Evolutionary conservation across 2,797 vertebrate species (phyloP), one percentile per base, ranked within the genome.

Genomic region (Ceyx erithaca): DNA sequence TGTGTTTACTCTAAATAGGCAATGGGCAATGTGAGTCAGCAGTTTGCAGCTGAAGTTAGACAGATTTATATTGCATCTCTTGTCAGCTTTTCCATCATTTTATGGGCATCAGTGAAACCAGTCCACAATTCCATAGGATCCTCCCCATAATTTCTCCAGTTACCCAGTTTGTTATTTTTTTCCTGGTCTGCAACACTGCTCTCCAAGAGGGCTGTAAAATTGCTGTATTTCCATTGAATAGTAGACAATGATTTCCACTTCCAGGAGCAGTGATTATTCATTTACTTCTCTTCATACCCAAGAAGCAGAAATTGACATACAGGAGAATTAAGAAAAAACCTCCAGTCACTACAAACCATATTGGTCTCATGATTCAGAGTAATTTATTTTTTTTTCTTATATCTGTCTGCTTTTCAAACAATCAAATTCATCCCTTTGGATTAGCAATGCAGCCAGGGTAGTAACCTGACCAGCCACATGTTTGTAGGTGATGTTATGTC

Each of bases 71-170:
- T 51, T 59, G 58, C n/a, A 68, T 66, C 66, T 67, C 72, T 33
- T 35, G 33, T 75, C 88, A 91, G 90, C 85, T 83, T 91, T 93
- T 94, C 85, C 82, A 83, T 94, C 77, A 88, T 86, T 62, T 85
- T 37, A 41, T 80, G 62, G 83, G 30, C 80, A 83, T 28, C 61
- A 83, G 2, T 16, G 54, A 73, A 73, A 63, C 5, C 52, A 77
- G 45, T 33, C 49, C 54, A 57, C 35, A 33, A 14, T 20, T 78
- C 48, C 55, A 48, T 58, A 87, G 61, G 57, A 85, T 77, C 76
- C 80, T 87, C 66, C 85, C 12, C 7, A 23, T 45, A 66, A 22
- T 54, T 61, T 54, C 58, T 64, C 58, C 77, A 89, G 28, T 41
- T 70, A 30, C 12, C 25, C 31, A 68, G 20, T 77, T 89, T 87